phyloP scores from a whole-genome alignment of 2,888 invertebrate genomes.

The Lamproptera curius region DNA sequence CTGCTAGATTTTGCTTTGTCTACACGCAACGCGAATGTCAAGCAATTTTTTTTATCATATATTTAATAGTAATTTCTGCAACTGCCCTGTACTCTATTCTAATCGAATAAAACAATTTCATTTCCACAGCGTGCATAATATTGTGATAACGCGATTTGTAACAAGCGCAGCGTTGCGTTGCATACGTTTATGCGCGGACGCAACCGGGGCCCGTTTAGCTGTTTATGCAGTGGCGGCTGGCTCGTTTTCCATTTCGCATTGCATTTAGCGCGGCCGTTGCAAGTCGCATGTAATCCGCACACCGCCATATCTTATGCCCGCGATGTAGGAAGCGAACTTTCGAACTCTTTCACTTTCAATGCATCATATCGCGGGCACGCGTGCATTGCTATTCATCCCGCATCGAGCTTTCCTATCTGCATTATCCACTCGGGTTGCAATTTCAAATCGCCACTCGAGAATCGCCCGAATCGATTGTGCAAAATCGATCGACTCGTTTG shows the following conservation, averaged over 20 bases:
- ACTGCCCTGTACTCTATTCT: too few species aligned
- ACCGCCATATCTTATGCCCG: slow-evolving; percentile 55
- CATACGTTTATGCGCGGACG: slow-evolving; percentile 3
- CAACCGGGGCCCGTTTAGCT: neutral
- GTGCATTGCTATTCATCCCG: slow-evolving; percentile 24
- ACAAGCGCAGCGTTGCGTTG: slow-evolving; percentile 1
- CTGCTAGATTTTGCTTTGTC: too few species aligned
- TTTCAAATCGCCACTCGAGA: neutral
- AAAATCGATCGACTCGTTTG: neutral
- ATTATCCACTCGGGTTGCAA: neutral
- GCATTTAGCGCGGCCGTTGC: slow-evolving; percentile 61
- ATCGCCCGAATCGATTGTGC: neutral
- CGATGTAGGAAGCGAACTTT: slow-evolving; percentile 56
- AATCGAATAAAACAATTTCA: neutral
- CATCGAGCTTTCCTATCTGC: slow-evolving; percentile 4
- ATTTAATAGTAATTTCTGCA: neutral
- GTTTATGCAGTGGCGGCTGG: too few species aligned
- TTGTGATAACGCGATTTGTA: slow-evolving; percentile 16
- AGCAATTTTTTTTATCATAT: too few species aligned
- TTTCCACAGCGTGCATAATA: slow-evolving; percentile 10
- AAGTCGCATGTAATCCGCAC: slow-evolving; percentile 64
- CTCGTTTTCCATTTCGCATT: slow-evolving; percentile 43
- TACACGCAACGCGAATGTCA: too few species aligned
- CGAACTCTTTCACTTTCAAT: slow-evolving; percentile 58
- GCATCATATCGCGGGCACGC: slow-evolving; percentile 21